Evolutionary conservation across 2,113 vertebrate genomes (phyloP), one percentile per base, ranked within the genome.

Genomic region (Kryptolebias marmoratus): DNA sequence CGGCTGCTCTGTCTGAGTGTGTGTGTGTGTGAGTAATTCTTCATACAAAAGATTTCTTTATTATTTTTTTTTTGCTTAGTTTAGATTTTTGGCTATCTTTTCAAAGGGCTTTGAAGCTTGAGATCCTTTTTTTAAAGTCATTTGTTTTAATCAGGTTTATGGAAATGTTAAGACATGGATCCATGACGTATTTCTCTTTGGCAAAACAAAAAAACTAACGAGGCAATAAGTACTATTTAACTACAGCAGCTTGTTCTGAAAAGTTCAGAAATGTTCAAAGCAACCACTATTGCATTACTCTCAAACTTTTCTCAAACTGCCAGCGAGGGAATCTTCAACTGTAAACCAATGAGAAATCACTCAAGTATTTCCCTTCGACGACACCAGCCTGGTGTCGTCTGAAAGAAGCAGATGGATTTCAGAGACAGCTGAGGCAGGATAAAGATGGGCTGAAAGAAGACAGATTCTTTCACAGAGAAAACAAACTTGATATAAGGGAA

Each of bases 1-100:
- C 73, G 76, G 63, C 70, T 75, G 18, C 47, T 42, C 28, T 54
- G 57, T 63, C 55, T 64, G 72, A 55, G 22, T 67, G 31, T 80
- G 42, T 54, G 36, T 47, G 45, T 77, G 59, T 58, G 31, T 71
- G 39, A 6, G 39, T 42, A 42, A 42, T 42, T 42, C 39, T 42
- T 42, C 39, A 42, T 8, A 42, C 5, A 8, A 42, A 36, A 36
- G 22, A 22, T 22, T 22, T 22, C 22, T 22, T 22, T 22, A 22
- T 22, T 22, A 36, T 36, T 42, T 5, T 42, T 42, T 10, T 42
- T 42, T 42, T 42, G 5, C 39, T 42, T 42, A 42, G 39, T 4
- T 36, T 36, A 7, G 32, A 36, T 36, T 42, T 42, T 42, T 42
- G 5, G 39, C 39, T 8, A 42, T 10, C 5, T 42, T 42, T 42